A percentile compares a stretch with the other conserved stretches of the same genome.
Evolutionary conservation across 2,888 invertebrate genomes (phyloP).

Genomic region (Tetragonisca angustula): DNA sequence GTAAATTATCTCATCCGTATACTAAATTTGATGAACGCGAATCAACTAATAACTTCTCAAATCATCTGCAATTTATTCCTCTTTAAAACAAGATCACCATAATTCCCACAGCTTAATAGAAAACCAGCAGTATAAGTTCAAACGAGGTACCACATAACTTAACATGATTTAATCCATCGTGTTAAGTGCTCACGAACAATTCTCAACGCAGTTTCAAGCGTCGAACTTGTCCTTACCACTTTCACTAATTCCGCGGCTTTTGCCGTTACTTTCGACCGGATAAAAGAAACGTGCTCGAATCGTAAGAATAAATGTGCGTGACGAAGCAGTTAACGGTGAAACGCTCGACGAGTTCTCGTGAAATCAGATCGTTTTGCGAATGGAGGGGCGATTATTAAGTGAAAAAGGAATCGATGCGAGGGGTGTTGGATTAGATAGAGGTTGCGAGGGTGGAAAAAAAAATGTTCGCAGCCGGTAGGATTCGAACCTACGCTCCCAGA

Average conservation of each 20-base stretch:
- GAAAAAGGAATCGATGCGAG: neutral
- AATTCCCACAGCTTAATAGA: neutral
- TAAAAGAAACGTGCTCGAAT: neutral
- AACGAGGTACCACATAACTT: neutral
- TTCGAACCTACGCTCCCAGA: constrained; percentile 96
- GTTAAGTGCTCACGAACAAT: neutral
- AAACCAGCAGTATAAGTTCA: neutral
- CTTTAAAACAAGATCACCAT: neutral
- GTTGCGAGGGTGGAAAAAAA: constrained; percentile 5
- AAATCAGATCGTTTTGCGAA: neutral
- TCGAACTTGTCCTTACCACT: constrained; percentile 14
- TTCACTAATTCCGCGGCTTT: constrained; percentile 26
- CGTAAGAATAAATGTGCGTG: constrained; percentile 9
- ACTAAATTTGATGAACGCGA: no score
- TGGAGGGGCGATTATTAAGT: neutral
- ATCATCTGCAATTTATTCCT: neutral
- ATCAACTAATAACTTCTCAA: neutral
- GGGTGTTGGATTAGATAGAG: neutral
- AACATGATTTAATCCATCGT: neutral
- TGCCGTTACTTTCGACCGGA: constrained; percentile 15
- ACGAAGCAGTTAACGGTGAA: constrained; percentile 14
- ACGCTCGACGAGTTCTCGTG: neutral
- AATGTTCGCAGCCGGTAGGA: constrained; percentile 92
- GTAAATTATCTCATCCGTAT: no score
- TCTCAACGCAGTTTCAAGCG: constrained; percentile 1